Evolutionary conservation across 2,797 vertebrate species (phyloP).

Genomic region (Amblyopsis hoosieri): DNA sequence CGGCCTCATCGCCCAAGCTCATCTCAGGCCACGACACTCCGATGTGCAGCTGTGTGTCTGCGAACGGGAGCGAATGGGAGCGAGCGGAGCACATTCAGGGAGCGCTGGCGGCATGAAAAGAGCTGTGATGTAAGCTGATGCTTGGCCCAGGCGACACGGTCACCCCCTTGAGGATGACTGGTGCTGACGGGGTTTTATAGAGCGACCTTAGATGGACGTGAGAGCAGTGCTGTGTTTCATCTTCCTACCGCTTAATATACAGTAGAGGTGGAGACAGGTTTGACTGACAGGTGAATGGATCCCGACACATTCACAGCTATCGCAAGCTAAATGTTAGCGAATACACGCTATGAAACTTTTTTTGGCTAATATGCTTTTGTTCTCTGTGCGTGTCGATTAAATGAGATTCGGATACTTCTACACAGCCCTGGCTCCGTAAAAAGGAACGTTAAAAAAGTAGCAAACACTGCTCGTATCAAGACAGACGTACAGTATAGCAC

Average conservation of each 20-base stretch:
- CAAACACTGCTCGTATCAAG: no score
- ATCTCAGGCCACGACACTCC: background rate
- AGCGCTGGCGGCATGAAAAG: background rate
- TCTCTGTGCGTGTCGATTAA: no score
- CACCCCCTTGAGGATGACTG: background rate
- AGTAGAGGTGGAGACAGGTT: background rate
- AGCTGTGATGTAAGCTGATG: background rate
- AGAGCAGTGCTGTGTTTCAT: background rate
- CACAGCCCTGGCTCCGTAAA: no score
- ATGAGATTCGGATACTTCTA: no score
- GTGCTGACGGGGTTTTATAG: background rate
- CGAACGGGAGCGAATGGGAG: background rate
- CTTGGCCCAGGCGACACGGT: conserved; percentile 15
- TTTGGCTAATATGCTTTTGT: no score
- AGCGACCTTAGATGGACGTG: background rate
- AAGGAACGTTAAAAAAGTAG: no score
- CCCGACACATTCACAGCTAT: background rate
- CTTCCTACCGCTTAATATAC: background rate
- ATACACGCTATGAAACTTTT: no score
- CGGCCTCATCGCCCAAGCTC: no score
- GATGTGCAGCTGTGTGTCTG: background rate
- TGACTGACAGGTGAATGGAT: background rate
- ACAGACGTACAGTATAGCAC: no score
- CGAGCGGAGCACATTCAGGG: background rate
- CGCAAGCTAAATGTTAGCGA: no score